Base-by-base conservation (phyloP, 2,113 vertebrate species). In the Centrocercus urophasianus region DNA sequence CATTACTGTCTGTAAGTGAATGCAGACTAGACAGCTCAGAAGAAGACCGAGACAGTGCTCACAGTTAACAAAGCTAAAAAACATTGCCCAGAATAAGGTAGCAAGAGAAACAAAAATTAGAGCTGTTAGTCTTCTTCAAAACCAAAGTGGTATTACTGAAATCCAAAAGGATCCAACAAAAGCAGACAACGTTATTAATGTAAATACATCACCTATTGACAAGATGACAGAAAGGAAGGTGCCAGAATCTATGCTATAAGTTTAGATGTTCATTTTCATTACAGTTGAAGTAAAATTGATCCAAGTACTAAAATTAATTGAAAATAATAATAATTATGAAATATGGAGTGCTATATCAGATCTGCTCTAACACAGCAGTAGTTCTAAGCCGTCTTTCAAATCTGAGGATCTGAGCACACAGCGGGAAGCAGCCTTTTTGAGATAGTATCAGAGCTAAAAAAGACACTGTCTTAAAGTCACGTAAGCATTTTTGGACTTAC, bases 301-400 rank as follows among this genome's bases (percentile, higher is more conserved):
- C 52, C 32, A 78, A 90, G 17, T 43, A 70, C 8, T 77, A 81
- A 83, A 95, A 83, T 71, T 71, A 78, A 91, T 83, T 82, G 15
- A 74, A 90, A 88, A 92, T 52, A 77, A 40, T 42, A 45, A 67
- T 69, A 67, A 48, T 32, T 50, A 19, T 71, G 30, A 80, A 88
- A 74, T 81, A 47, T 2, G 11, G 28, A 73, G 11, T 15, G 13
- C 10, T 52, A 32, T 48, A 34, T 7, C 3, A 45, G 24, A 24
- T 67, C 65, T 86, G 9, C 19, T 88, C 13, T 74, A 64, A 45
- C 12, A 20, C 1, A 3, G 4, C 16, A 6, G 10, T n/a, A 57
- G 13, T 71, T 80, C 11, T 52, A 67, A 69, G 8, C 10, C 69
- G 13, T 27, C n/a, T 77, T 93, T 79, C 54, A 84, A 50, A 67